Base-by-base conservation (phyloP, 1,140 invertebrate genomes). In the Neodiprion fabricii region DNA sequence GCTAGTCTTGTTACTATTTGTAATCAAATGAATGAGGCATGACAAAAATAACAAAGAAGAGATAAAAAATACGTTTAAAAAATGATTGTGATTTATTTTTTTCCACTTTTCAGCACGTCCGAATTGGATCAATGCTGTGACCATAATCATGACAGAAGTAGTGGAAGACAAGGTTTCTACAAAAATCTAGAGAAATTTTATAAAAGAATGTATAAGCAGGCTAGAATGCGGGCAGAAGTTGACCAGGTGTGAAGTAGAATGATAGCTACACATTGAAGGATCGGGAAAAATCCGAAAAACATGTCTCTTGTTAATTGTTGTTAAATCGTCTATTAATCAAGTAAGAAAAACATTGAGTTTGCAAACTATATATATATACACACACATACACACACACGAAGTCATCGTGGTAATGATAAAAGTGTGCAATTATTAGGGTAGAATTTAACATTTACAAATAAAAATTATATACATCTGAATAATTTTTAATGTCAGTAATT, bases 121-220 rank as follows among this genome's bases (percentile, higher is more conserved):
- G 76, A 75, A 7, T 78, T 11, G 61, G 70, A 74, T 23, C n/a
- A 48, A 1, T 71, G 11, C 53, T 76, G 48, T 49, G 68, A 80
- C 28, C 72, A 69, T 68, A 48, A 49, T n/a, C 74, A 67, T 49
- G 73, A 78, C 75, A 68, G 74, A 68, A n/a, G 53, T 61, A 75
- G 67, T 23, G 14, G 49, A 4, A 69, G 67, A 12, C 76, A 81
- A 53, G 78, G 76, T 69, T 85, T 83, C 76, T 86, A 86, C 71
- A 84, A 82, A 71, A 82, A 83, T 77, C 75, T 86, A 53, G 81
- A 85, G 75, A 83, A 81, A 76, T 87, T 87, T 77, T 86, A 87
- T 49, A 85, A 87, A 73, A 81, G 79, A 77, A 85, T 87, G 85
- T 85, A 87, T 67, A 85, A 86, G 49, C 82, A 85, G 67, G 85